Evolutionary conservation across 2,113 vertebrate species (phyloP).

Genomic region (Apodemus speciosus): DNA sequence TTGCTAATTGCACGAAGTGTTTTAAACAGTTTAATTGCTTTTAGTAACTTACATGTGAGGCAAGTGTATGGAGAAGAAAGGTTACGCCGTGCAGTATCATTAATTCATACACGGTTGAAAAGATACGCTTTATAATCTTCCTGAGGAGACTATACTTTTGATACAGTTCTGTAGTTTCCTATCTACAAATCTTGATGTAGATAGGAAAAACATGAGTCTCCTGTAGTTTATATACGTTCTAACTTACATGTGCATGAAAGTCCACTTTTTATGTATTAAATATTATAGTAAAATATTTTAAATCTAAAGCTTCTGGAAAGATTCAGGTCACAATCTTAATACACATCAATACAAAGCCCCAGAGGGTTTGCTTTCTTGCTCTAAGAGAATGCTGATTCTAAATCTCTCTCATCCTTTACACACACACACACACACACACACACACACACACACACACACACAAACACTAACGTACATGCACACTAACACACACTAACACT

Average conservation of each 20-base stretch:
- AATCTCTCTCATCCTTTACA: not conserved
- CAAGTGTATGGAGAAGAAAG: not conserved
- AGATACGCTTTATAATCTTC: not conserved
- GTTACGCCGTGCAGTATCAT: not conserved
- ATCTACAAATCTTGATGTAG: not conserved
- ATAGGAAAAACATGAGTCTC: not conserved
- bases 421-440: not conserved
- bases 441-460: not conserved
- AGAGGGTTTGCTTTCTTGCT: not conserved
- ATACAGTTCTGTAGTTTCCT: not conserved
- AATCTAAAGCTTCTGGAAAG: constrained; percentile 36
- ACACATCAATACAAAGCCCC: not conserved
- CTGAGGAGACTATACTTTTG: not conserved
- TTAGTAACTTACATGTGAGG: not conserved
- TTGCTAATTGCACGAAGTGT: not conserved
- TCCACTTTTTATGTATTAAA: not conserved
- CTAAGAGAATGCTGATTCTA: not conserved
- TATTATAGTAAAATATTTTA: constrained; percentile 6
- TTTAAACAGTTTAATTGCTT: not conserved
- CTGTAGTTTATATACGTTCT: not conserved
- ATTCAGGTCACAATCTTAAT: not conserved
- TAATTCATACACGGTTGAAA: not conserved
- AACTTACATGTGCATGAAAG: not conserved
- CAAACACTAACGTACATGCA: not conserved
- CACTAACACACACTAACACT: not conserved